Evolutionary conservation across 2,797 vertebrate genomes (phyloP).

Genomic region (Melanotaenia boesemani): DNA sequence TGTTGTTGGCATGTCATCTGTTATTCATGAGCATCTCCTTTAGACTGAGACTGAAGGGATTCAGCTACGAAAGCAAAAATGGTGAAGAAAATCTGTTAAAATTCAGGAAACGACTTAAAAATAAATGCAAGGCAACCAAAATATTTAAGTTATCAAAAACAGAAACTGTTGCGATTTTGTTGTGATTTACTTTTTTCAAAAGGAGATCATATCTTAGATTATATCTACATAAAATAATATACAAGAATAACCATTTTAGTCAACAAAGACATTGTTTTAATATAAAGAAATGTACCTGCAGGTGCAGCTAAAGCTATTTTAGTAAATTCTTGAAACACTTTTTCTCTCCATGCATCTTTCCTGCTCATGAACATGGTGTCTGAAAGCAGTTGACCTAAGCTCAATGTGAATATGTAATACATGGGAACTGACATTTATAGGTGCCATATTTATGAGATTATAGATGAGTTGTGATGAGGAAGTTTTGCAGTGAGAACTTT

Average conservation of each 20-base stretch:
- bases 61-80: neutral
- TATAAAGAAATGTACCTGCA: neutral
- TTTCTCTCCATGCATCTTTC: neutral
- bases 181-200: neutral
- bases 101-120: constrained; percentile 13
- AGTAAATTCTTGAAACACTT: neutral
- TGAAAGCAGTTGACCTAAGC: neutral
- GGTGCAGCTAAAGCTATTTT: neutral
- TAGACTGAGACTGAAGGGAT: neutral
- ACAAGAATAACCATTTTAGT: neutral
- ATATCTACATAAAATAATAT: neutral
- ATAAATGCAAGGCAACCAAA: constrained; percentile 10
- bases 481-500: too few relatives aligned
- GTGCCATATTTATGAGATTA: too few relatives aligned
- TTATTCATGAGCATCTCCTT: neutral
- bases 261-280: neutral
- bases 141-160: neutral
- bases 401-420: neutral
- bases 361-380: neutral
- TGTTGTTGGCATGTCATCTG: neutral
- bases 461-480: too few relatives aligned
- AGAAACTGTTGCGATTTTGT: neutral
- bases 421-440: neutral
- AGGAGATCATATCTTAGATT: neutral
- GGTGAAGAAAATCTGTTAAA: neutral